These are phyloP conservation scores for Glaucidium brasilianum DNA, from an alignment of 2,113 vertebrate genomes.

Conservation along the genomic window DNA sequence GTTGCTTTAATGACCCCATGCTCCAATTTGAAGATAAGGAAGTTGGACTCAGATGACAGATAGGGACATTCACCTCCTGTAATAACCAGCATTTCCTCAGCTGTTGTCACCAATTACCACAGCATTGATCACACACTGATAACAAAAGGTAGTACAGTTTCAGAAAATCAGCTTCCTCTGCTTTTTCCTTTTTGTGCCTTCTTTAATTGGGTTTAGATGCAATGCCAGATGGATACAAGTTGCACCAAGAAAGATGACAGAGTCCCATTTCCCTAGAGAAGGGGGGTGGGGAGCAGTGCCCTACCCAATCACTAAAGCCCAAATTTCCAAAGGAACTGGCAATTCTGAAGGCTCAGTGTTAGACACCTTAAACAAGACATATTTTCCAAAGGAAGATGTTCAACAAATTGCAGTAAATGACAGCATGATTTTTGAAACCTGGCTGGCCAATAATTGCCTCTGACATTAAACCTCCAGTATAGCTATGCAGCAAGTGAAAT, in stretches of 20 bases:
- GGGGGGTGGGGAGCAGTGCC: not conserved
- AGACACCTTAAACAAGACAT: not conserved
- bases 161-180: slow-evolving; percentile 15
- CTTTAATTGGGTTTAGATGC: not conserved
- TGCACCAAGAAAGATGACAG: not conserved
- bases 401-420: not conserved
- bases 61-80: not conserved
- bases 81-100: slow-evolving; percentile 43
- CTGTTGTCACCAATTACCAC: slow-evolving; percentile 15
- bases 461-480: not conserved
- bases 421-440: not conserved
- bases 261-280: not conserved
- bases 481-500: not conserved
- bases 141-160: not conserved
- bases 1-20: slow-evolving; percentile 14
- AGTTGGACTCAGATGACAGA: slow-evolving; percentile 39
- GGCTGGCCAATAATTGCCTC: not conserved
- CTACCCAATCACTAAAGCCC: not conserved
- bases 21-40: slow-evolving; percentile 27
- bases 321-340: not conserved
- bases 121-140: slow-evolving; percentile 5
- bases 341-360: not conserved
- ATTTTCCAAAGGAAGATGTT: not conserved
- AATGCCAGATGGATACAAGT: not conserved
- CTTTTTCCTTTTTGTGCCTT: not conserved